Base-by-base conservation (phyloP, 2,113 vertebrate genomes). In the Serinus canaria region DNA sequence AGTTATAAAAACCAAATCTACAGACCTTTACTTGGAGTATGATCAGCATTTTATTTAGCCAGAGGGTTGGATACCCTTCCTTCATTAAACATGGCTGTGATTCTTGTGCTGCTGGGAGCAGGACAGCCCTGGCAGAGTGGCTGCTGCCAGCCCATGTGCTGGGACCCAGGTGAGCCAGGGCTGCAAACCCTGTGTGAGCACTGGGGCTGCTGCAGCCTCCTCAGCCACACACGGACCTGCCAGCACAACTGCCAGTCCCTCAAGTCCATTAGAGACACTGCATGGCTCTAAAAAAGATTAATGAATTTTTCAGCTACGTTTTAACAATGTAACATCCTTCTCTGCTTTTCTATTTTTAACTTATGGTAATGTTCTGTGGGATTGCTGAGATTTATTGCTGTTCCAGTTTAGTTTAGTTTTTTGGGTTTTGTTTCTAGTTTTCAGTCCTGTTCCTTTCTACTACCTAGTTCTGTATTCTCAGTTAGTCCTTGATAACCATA, bases 271-370 rank as follows among this genome's bases (percentile, higher is more conserved):
- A 91, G 46, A 63, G 68, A 85, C 76, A 62, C 87, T 39, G 25
- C 4, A 31, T 43, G 86, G 64, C 41, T 64, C 76, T 74, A 37
- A 83, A 87, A 72, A 52, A 85, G 79, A 66, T 35, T 74, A 53
- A 82, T 94, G 39, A 93, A 93, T 93, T 92, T 94, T 95, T 95
- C 82, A 96, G 73, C 62, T 52, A 12, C 49, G 9, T 78, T 86
- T 95, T 85, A 92, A 83, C 87, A 87, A 44, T 68, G 91, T 75
- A 88, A 78, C 17, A 5, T 70, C 68, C 68, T 87, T 81, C 53
- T 69, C 81, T 56, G 39, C 25, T 87, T 92, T 91, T 89, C 88
- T 93, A 83, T 94, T 92, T 95, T 95, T 91, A 94, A 80, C 75
- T 73, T 85, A 46, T 2, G 21, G 62, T 90, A 69, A 90, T 46